phyloP scores from a whole-genome alignment of 2,797 vertebrate species.

The Sebastes vulpes region DNA sequence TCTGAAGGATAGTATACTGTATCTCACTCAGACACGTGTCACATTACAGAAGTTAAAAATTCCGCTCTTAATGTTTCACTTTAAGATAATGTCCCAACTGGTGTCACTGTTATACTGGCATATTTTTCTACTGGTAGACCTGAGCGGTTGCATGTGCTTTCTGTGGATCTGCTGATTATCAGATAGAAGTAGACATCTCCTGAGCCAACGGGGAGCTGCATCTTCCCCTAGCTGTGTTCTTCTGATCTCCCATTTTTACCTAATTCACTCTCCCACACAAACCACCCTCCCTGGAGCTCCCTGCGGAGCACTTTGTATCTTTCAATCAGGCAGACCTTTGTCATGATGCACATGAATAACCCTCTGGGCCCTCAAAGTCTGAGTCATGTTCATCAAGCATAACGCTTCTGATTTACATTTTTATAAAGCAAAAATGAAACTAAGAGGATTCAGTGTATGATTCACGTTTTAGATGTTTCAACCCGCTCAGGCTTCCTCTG shows the following conservation, averaged over 20 bases:
- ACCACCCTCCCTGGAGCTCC: slow-evolving; percentile 42
- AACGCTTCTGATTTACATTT: slow-evolving; percentile 50
- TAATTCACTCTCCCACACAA: slow-evolving; percentile 54
- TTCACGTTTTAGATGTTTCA: slow-evolving; percentile 11
- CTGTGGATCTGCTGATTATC: slow-evolving; percentile 65
- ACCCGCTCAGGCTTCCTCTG: not conserved
- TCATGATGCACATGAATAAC: slow-evolving; percentile 59
- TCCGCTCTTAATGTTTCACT: not conserved
- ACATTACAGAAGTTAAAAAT: not conserved
- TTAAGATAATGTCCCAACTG: slow-evolving; percentile 3
- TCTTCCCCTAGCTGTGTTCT: slow-evolving; percentile 43
- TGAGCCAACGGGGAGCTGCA: slow-evolving; percentile 60
- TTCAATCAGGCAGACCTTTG: slow-evolving; percentile 67
- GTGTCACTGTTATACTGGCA: slow-evolving; percentile 11
- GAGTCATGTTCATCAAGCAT: slow-evolving; percentile 49
- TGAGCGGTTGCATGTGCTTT: slow-evolving; percentile 21
- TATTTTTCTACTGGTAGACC: slow-evolving; percentile 9
- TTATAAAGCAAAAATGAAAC: slow-evolving; percentile 43
- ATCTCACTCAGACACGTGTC: not conserved
- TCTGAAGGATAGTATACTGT: not conserved
- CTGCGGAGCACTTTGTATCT: slow-evolving; percentile 49
- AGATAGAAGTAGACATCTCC: slow-evolving; percentile 55
- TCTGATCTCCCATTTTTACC: slow-evolving; percentile 63
- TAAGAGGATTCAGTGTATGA: slow-evolving; percentile 7
- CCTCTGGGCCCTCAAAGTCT: slow-evolving; percentile 35